Conservation (phyloP, 1,140 invertebrate species). For the Drosophila santomea region DNA sequence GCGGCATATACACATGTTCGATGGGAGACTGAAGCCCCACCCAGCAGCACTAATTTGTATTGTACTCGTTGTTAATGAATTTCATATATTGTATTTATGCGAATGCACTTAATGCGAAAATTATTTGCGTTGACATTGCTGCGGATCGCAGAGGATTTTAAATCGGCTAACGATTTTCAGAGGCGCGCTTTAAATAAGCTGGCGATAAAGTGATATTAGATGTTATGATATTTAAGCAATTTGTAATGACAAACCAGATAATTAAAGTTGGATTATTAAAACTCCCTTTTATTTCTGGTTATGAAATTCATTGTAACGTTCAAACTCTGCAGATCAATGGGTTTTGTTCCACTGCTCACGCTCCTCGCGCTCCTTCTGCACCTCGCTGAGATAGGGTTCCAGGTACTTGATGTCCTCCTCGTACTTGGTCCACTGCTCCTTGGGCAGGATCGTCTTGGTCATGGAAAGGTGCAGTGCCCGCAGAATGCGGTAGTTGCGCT, state of each 20-base stretch:
- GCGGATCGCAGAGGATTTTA: constrained; percentile 1
- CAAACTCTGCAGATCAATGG: constrained; percentile 84
- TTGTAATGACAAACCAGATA: not conserved
- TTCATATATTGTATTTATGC: constrained; percentile 32
- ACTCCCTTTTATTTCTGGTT: not conserved
- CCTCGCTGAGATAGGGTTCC: constrained; percentile 90
- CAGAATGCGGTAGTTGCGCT: constrained; percentile 91
- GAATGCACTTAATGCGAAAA: constrained; percentile 27
- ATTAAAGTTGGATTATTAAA: not conserved
- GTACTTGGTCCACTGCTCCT: constrained; percentile 94
- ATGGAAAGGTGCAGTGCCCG: constrained; percentile 91
- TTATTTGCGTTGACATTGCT: constrained; percentile 30
- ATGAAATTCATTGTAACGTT: not conserved
- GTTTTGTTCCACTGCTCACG: constrained; percentile 90
- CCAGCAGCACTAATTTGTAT: constrained; percentile 42
- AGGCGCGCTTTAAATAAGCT: not conserved
- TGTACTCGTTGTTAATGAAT: constrained; percentile 48
- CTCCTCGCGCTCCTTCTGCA: constrained; percentile 90
- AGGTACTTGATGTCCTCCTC: constrained; percentile 95
- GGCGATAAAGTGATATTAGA: not conserved
- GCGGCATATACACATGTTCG: constrained; percentile 30
- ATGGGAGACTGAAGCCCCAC: constrained; percentile 8
- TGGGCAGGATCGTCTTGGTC: constrained; percentile 90
- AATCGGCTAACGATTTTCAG: not conserved
- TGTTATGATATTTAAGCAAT: not conserved